Base-by-base conservation (phyloP, 2,797 vertebrate genomes). In the Alcedo atthis region DNA sequence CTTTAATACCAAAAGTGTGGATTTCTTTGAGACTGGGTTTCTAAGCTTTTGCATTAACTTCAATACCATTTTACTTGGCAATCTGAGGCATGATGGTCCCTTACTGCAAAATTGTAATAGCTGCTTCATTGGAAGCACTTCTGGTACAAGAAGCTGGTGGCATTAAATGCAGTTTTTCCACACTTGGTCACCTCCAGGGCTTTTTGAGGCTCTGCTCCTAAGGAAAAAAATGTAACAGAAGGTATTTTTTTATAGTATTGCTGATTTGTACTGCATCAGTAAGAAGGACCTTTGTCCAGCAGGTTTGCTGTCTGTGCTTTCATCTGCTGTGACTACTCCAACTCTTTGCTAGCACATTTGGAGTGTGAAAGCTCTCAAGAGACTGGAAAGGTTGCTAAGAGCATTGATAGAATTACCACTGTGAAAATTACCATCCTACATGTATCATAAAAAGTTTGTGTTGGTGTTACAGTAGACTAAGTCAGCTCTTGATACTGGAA, bases 261-360 rank as follows among this genome's bases (percentile, higher is more conserved):
- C 8, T 9, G 19, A 32, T 68, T 79, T 32, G 16, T 62, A 48
- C 20, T 25, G 30, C 48, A 67, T 66, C 43, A 33, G 8, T 71
- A 48, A 40, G n/a, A 51, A 74, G 35, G 51, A 48, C 33, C 20
- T 80, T 88, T 80, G 28, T 71, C n/a, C 25, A n/a, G 33, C 25
- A 26, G 28, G 8, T 63, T 70, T 63, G 13, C 49, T 45, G 18
- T 48, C 35, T 14, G 15, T 63, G 66, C 28, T 82, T 82, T 76
- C 42, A 70, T 15, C 45, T 88, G 45, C 54, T 74, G 19, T 51
- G 73, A 10, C 20, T 70, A 6, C 21, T 40, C 33, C 17, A 75
- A 4, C 21, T 40, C 40, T 62, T 54, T 42, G 53, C 45, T 53
- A 40, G 53, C 8, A 3, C 1, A 0, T 71, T 71, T 1, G 2